Evolutionary conservation across 2,113 vertebrate genomes (phyloP).

Genomic region (Dipodomys stephensi): DNA sequence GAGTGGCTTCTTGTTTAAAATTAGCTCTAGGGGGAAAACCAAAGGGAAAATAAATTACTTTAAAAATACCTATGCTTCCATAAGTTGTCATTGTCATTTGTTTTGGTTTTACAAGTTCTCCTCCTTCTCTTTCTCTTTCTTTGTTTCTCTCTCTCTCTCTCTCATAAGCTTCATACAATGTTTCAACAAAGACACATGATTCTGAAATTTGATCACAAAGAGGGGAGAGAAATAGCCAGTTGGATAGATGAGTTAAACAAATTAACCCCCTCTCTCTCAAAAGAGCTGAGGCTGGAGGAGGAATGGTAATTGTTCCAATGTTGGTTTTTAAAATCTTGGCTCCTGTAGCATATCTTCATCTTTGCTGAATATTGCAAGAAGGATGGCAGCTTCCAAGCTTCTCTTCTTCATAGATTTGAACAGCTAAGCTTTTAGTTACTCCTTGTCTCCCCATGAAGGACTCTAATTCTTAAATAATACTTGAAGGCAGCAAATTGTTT

Average conservation of each 20-base stretch:
- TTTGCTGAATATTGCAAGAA: no score
- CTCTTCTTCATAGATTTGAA: neutral
- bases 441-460: neutral
- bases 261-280: neutral
- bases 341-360: neutral
- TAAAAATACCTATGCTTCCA: slow-evolving; percentile 40
- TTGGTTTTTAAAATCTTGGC: neutral
- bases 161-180: slow-evolving; percentile 25
- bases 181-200: neutral
- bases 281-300: neutral
- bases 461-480: neutral
- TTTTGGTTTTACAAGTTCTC: slow-evolving; percentile 23
- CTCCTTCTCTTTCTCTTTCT: no score
- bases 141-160: neutral
- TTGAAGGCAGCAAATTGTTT: neutral
- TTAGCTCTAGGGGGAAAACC: neutral
- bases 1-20: slow-evolving; percentile 28
- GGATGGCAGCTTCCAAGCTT: neutral
- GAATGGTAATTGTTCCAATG: neutral
- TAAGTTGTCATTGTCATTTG: neutral
- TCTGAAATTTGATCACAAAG: neutral
- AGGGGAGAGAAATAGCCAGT: neutral
- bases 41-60: slow-evolving; percentile 24
- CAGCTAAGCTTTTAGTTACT: neutral
- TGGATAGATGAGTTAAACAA: neutral